These are phyloP conservation scores for Fistularia commersonii DNA, from an alignment of 2,797 vertebrate genomes.

Conservation along the genomic window DNA sequence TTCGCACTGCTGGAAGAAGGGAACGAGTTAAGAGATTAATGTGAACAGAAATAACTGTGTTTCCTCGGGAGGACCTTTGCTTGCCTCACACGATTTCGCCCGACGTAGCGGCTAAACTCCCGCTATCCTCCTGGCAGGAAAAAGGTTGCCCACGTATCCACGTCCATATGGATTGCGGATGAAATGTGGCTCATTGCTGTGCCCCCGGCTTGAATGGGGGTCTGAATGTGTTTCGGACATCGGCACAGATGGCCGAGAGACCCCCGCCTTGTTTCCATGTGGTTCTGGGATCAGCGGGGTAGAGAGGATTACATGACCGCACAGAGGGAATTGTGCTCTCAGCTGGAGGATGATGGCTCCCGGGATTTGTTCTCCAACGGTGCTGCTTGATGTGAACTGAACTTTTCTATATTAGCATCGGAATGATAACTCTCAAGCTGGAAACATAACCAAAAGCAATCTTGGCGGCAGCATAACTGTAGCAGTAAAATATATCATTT, in stretches of 20 bases:
- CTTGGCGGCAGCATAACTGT: not conserved
- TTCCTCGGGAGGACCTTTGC: too few species aligned
- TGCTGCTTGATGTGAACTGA: too few species aligned
- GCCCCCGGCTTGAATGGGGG: constrained; percentile 28
- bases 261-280: constrained; percentile 21
- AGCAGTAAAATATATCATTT: too few species aligned
- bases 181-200: constrained; percentile 6
- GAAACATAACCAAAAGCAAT: not conserved
- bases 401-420: too few species aligned
- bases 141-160: too few species aligned
- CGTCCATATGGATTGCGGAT: not conserved
- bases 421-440: not conserved
- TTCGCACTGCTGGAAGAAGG: too few species aligned
- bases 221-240: constrained; percentile 39
- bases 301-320: constrained; percentile 46
- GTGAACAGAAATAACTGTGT: too few species aligned
- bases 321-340: constrained; percentile 21
- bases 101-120: constrained; percentile 22
- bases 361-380: too few species aligned
- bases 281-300: constrained; percentile 37
- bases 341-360: not conserved
- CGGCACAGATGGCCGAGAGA: constrained; percentile 14
- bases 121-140: too few species aligned
- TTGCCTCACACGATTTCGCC: constrained; percentile 22
- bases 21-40: too few species aligned